phyloP scores from a whole-genome alignment of 2,113 vertebrate species.

The Pitta sordida region DNA sequence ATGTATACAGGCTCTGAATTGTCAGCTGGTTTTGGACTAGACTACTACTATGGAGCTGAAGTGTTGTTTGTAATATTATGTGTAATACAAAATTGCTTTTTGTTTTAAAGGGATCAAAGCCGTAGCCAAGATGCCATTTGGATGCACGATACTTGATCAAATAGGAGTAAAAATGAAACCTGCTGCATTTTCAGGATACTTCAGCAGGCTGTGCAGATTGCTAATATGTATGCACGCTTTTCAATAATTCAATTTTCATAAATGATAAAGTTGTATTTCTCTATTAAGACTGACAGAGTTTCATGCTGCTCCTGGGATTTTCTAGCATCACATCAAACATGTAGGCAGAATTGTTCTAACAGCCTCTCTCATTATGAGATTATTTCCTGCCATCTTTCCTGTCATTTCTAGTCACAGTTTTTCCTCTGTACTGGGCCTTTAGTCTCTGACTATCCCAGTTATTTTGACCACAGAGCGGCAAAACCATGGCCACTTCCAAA shows the following conservation, averaged over 20 bases:
- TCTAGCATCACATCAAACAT: neutral
- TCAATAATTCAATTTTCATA: neutral
- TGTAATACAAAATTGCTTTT: neutral
- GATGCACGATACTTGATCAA: neutral
- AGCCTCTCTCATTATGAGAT: neutral
- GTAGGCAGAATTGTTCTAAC: neutral
- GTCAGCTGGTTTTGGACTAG: neutral
- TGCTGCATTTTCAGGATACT: neutral
- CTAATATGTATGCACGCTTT: neutral
- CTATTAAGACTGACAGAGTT: neutral
- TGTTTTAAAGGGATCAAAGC: neutral
- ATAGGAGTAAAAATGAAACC: neutral
- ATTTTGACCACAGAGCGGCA: neutral
- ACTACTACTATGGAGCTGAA: neutral
- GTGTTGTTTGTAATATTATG: neutral
- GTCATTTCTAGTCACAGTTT: neutral
- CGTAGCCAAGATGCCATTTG: neutral
- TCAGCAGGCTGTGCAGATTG: neutral
- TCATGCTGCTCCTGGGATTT: neutral
- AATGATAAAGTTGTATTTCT: neutral
- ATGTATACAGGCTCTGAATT: neutral
- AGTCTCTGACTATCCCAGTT: neutral
- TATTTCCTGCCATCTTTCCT: neutral
- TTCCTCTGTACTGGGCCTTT: neutral
- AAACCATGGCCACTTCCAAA: neutral